Evolutionary conservation across 2,113 vertebrate genomes (phyloP).

Genomic region (Blennius ocellaris): DNA sequence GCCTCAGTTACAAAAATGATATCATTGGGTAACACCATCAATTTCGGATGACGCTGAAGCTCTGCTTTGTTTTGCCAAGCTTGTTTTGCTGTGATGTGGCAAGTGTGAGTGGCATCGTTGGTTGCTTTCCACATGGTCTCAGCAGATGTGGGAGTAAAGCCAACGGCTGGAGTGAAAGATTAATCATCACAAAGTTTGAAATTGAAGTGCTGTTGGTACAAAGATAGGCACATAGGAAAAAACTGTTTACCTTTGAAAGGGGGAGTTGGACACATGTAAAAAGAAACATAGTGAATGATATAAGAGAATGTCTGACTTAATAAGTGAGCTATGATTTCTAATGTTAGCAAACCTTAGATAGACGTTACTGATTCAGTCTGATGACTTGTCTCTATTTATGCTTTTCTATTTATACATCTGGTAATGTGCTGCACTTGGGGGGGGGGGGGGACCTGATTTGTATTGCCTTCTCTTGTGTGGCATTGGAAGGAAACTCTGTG

Average conservation of each 20-base stretch:
- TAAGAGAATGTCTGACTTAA: neutral
- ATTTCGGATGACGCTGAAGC: neutral
- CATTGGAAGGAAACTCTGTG: neutral
- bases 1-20: neutral
- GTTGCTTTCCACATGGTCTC: conserved; percentile 6
- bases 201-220: neutral
- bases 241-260: conserved; percentile 1
- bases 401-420: neutral
- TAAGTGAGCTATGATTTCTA: neutral
- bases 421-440: too few species aligned
- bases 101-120: neutral
- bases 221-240: neutral
- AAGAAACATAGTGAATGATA: neutral
- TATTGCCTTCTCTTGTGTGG: neutral
- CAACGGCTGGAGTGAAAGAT: neutral
- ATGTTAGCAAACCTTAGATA: neutral
- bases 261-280: neutral
- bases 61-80: neutral
- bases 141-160: conserved; percentile 19
- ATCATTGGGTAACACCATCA: neutral
- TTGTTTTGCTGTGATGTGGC: conserved; percentile 6
- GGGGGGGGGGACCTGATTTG: neutral
- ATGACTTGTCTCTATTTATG: neutral
- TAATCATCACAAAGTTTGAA: neutral
- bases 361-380: too few species aligned